Base-by-base conservation (phyloP, 2,888 invertebrate genomes). In the Deilephila elpenor region DNA sequence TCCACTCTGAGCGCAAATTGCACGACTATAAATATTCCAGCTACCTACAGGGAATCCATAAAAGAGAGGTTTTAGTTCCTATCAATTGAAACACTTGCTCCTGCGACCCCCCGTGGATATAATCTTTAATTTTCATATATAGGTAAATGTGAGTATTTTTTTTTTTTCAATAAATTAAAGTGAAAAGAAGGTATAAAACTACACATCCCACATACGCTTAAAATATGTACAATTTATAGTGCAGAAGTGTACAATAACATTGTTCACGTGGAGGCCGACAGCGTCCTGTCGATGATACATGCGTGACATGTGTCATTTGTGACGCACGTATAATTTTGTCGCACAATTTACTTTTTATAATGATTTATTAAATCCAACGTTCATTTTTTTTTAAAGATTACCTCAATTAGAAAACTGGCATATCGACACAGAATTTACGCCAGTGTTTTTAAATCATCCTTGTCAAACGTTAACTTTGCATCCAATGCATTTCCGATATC, bases 281-380 rank as follows among this genome's bases (percentile, higher is more conserved):
- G 17, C 3, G 51, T 51, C 44, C 51, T 67, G 67, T 44, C 67
- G 25, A 25, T 67, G 74, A 71, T 67, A 74, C 37, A 64, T 56
- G 59, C 71, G 20, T 32, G 44, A 60, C 37, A 32, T 53, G 32
- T 32, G 70, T 59, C 53, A n/a, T 67, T 67, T 67, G 67, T 25
- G 67, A 5, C 51, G 67, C 44, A 56, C n/a, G 44, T 67, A 67
- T 67, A 25, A 51, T 67, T 67, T 67, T 67, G 34, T 64, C 60
- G 70, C 73, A 70, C 67, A 70, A 73, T 70, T 70, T 70, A 19
- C 62, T 56, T 59, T 67, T 67, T 67, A 67, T 25, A 51, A 25
- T 51, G 67, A 67, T 67, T 67, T 67, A 44, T 44, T 44, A 67
- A 51, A 67, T 25, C 67, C 67, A 67, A 29, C 25, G 51, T 67